Conservation (phyloP, 1,140 invertebrate species). For the Aphaenogaster ashmeadi region DNA sequence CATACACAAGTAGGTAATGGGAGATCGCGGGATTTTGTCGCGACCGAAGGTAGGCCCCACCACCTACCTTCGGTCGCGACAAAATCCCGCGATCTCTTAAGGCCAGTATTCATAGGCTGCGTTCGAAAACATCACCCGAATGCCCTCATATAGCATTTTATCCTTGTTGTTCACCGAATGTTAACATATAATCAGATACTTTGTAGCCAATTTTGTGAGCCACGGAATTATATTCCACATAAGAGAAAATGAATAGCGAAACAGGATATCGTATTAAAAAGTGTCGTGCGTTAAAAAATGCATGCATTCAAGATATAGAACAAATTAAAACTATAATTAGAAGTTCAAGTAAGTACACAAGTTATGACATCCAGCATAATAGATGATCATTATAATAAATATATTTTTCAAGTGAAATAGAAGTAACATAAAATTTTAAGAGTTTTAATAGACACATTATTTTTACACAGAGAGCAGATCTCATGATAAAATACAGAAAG, state of each 20-base stretch:
- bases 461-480: neutral
- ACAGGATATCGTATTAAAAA: neutral
- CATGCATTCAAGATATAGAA: neutral
- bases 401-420: neutral
- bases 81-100: too few species aligned
- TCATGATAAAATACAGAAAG: neutral
- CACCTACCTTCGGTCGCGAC: too few species aligned
- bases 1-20: too few species aligned
- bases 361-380: neutral
- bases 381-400: neutral
- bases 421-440: neutral
- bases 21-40: too few species aligned
- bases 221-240: too few species aligned
- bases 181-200: too few species aligned
- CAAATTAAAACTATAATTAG: neutral
- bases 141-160: too few species aligned
- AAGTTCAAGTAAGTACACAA: neutral
- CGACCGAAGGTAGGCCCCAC: too few species aligned
- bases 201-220: too few species aligned
- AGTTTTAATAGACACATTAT: neutral
- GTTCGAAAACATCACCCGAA: too few species aligned
- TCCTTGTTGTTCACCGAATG: too few species aligned
- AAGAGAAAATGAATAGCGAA: neutral
- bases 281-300: neutral
- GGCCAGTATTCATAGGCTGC: too few species aligned